Evolutionary conservation across 2,888 invertebrate genomes (phyloP), one percentile per base, ranked within the genome.

Genomic region (Dasypogon diadema): DNA sequence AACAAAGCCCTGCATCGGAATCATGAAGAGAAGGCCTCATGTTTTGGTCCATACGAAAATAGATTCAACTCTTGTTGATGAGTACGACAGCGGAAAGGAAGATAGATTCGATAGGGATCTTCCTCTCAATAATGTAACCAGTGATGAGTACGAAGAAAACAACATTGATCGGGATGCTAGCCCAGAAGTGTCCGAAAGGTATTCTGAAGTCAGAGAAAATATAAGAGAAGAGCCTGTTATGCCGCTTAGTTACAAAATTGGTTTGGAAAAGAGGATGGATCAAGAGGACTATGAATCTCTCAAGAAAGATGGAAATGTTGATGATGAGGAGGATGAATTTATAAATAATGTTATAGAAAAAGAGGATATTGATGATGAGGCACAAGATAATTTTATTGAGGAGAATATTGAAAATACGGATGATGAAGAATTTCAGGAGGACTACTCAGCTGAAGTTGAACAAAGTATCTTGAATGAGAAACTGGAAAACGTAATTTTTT

Each of bases 1-100:
- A 87, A 94, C 93, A 1, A 94, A 92, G 83, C 94, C 95, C 1
- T 91, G 92, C 63, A 88, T 96, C 78, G 94, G 92, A 79, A 92
- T 96, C 80, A 87, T 96, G 80, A 92, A 91, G 84, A 89, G 91
- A 80, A 91, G 89, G 82, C 55, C 6, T 14, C 16, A 60, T 24
- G 14, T 63, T 10, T 12, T n/a, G 4, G 2, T 12, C 2, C 18
- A 63, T 2, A 2, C 24, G 12, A 12, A 22, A 12, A 18, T 26
- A 22, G 30, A 30, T 30, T 30, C 30, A 5, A 30, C 4, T 5
- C 4, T 3, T 30, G 3, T 8, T 3, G 4, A 3, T 3, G 30
- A 30, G 8, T 3, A 30, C 4, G 30, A 30, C 8, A 8, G 8
- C 3, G 30, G 3, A 30, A 30, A 30, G 1, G n/a, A 12, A 24